Conservation (phyloP, 2,888 invertebrate species). For the Meliscaeva auricollis region DNA sequence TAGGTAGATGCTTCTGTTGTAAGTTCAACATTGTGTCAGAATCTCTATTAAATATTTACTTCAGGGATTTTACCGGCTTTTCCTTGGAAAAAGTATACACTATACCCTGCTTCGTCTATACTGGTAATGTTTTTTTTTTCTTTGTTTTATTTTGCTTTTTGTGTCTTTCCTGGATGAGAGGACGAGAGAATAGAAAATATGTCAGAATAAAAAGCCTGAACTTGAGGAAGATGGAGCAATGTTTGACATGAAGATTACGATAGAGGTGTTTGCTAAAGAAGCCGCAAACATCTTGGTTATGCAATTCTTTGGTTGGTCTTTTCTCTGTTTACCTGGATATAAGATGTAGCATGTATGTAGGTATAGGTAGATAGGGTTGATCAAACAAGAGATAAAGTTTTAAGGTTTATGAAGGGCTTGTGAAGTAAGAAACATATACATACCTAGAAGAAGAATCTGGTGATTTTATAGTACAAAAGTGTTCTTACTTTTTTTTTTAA, state of each 20-base stretch:
- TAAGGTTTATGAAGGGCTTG: neutral
- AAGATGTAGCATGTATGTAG: neutral
- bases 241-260: slow-evolving; percentile 38
- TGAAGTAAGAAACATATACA: neutral
- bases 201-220: slow-evolving; percentile 11
- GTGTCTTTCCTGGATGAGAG: no score
- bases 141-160: slow-evolving; percentile 9
- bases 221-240: slow-evolving; percentile 29
- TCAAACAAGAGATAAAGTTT: slow-evolving; percentile 35
- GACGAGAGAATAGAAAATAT: slow-evolving; percentile 33
- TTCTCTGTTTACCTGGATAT: neutral
- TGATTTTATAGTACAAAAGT: no score
- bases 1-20: neutral
- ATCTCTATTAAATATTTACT: slow-evolving; percentile 68
- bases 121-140: neutral
- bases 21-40: slow-evolving; percentile 50
- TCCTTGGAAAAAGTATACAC: slow-evolving; percentile 10
- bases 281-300: slow-evolving; percentile 62
- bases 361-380: slow-evolving; percentile 1
- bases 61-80: slow-evolving; percentile 53
- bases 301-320: slow-evolving; percentile 31
- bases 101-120: neutral
- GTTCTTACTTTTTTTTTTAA: no score
- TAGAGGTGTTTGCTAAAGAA: slow-evolving; percentile 52
- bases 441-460: neutral